Base-by-base conservation (phyloP, 1,140 invertebrate genomes). In the Micrasema minimum region DNA sequence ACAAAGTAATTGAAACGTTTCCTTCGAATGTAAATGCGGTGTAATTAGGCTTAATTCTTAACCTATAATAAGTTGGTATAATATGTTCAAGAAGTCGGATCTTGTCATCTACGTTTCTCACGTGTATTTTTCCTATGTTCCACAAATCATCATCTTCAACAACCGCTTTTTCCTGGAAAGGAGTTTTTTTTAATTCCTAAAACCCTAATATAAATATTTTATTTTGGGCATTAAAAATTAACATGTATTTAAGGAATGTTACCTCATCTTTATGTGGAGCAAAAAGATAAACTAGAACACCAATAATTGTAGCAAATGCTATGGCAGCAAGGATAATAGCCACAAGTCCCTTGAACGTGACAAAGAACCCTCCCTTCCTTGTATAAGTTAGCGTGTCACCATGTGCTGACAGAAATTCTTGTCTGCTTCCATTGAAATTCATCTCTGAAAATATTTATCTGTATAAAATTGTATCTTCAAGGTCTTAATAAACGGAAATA, bases 31-130 rank as follows among this genome's bases (percentile, higher is more conserved):
- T 85, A 67, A 89, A 89, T 26, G 84, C 83, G 26, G 81, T 80
- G 45, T 90, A 81, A 77, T 90, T 85, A 1, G 88, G 85, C 66
- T 85, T 82, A 18, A 94, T 79, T 59, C 87, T 86, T 1, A 94
- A 76, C 65, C 87, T 87, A 77, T 94, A 95, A 76, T 90, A 88
- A 23, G 83, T 83, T 11, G 93, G 93, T 5, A 85, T 77, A 1
- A 92, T 81, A 67, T 81, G 77, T n/a, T 79, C 80, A 12, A 89
- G 88, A 0, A 93, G 83, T 45, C 90, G 83, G 0, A 83, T 76
- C 45, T 50, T 69, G 18, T 75, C 48, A n/a, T 72, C 66, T 7
- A 41, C 41, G 46, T 69, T 66, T 61, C 61, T 61, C 9, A 50
- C 45, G 18, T 71, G 45, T 10, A 68, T 35, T 57, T 67, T 51